Evolutionary conservation across 2,888 invertebrate genomes (phyloP).

Genomic region (Lacanobia wlatinum): DNA sequence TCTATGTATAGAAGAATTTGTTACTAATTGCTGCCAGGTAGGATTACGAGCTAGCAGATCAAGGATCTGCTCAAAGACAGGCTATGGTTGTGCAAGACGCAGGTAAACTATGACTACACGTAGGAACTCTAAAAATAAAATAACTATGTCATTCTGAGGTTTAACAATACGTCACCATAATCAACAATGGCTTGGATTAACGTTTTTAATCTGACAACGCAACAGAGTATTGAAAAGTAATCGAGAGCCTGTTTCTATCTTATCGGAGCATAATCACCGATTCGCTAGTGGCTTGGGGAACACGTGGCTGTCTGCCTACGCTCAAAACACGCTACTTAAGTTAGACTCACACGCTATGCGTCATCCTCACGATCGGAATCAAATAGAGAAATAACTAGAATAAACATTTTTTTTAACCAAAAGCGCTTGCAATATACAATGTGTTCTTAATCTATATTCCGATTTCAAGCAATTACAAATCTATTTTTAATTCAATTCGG

Average conservation of each 20-base stretch:
- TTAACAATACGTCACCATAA: conserved; percentile 10
- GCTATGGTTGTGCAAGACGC: neutral
- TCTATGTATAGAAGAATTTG: conserved; percentile 75
- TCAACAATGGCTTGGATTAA: conserved; percentile 28
- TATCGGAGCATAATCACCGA: conserved; percentile 44
- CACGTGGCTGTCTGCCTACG: conserved; percentile 41
- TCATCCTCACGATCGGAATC: conserved; percentile 12
- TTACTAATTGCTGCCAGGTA: conserved; percentile 36
- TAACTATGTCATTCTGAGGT: conserved; percentile 8
- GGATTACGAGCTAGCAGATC: neutral
- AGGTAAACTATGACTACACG: conserved; percentile 2
- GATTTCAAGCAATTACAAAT: neutral
- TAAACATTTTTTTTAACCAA: neutral
- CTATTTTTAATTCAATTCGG: conserved; percentile 16
- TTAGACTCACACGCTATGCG: conserved; percentile 22
- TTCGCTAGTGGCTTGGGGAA: conserved; percentile 7
- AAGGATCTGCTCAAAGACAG: neutral
- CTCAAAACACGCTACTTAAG: conserved; percentile 11
- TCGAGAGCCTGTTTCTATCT: conserved; percentile 32
- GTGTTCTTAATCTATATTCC: conserved; percentile 1
- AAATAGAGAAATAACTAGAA: conserved; percentile 19
- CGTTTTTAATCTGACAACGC: conserved; percentile 13
- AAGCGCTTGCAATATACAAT: neutral
- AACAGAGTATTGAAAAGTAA: conserved; percentile 32
- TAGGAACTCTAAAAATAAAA: conserved; percentile 32